These are phyloP conservation scores for Myathropa florea DNA, from an alignment of 2,888 invertebrate genomes.

Conservation along the genomic window DNA sequence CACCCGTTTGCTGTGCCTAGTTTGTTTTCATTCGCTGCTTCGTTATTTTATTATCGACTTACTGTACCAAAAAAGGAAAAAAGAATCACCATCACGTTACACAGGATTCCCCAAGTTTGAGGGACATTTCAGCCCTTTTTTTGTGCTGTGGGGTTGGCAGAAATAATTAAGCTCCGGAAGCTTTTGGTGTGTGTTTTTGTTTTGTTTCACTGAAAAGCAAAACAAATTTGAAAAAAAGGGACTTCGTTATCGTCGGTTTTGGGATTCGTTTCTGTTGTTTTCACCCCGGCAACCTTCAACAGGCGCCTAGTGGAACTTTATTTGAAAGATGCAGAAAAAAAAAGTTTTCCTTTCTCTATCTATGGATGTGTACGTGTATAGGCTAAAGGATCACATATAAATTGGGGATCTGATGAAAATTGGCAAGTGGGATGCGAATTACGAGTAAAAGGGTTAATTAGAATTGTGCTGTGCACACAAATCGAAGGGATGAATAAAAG, in stretches of 20 bases:
- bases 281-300: neutral
- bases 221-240: slow-evolving; percentile 35
- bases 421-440: neutral
- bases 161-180: slow-evolving; percentile 48
- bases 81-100: slow-evolving; percentile 14
- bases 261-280: slow-evolving; percentile 21
- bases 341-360: neutral
- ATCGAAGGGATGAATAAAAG: neutral
- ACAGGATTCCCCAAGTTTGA: neutral
- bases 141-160: neutral
- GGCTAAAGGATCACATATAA: neutral
- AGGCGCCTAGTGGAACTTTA: slow-evolving; percentile 4
- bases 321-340: neutral
- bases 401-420: neutral
- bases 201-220: neutral
- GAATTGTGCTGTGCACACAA: slow-evolving; percentile 2
- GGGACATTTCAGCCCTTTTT: slow-evolving; percentile 29
- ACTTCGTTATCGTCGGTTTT: slow-evolving; percentile 7
- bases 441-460: slow-evolving; percentile 17
- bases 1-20: neutral
- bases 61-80: neutral
- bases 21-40: neutral
- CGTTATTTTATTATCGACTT: slow-evolving; percentile 16
- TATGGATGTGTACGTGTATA: neutral
- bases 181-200: slow-evolving; percentile 5